Base-by-base conservation (phyloP, 2,797 vertebrate species). In the Novumbra hubbsi region DNA sequence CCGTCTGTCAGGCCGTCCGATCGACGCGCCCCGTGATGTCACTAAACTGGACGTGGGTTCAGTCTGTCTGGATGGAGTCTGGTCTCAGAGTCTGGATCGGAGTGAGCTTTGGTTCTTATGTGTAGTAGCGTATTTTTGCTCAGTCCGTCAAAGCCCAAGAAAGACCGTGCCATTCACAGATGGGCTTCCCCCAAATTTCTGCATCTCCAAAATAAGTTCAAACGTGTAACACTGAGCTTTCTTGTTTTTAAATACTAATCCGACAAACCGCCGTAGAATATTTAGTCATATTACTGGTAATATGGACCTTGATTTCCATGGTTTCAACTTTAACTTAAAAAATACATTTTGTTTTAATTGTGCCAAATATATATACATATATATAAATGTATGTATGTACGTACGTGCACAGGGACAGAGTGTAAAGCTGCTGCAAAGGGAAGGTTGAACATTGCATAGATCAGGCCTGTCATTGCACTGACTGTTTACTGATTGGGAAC, bases 181-280 rank as follows among this genome's bases (percentile, higher is more conserved):
- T 21, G n/a, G 45, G 21, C 55, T 12, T 11, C 55, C 55, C n/a
- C 21, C 80, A 85, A 30, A 81, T 69, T 84, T 78, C 70, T 72
- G 21, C 17, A 19, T 71, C 82, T 14, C 73, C 73, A 80, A 73
- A 83, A 84, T 69, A 88, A 67, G 80, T 85, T 77, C 82, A 86
- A 84, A 60, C 12, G 21, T 17, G 11, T 38, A 78, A 83, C 75
- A 88, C 74, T 81, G 74, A 82, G 50, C 81, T 85, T 84, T 83
- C 24, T 80, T 88, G 86, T 90, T 91, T 91, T 91, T 88, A 90
- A 89, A 84, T 84, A 85, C 84, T 90, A 89, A 92, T 88, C 79
- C 73, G 77, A 57, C 76, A 84, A 72, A 76, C 73, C 49, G 81
- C 73, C 68, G 74, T 71, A 78, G 78, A 83, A 21, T 82, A 73